Evolutionary conservation across 2,797 vertebrate species (phyloP), one percentile per base, ranked within the genome.

Genomic region (Falco naumanni): DNA sequence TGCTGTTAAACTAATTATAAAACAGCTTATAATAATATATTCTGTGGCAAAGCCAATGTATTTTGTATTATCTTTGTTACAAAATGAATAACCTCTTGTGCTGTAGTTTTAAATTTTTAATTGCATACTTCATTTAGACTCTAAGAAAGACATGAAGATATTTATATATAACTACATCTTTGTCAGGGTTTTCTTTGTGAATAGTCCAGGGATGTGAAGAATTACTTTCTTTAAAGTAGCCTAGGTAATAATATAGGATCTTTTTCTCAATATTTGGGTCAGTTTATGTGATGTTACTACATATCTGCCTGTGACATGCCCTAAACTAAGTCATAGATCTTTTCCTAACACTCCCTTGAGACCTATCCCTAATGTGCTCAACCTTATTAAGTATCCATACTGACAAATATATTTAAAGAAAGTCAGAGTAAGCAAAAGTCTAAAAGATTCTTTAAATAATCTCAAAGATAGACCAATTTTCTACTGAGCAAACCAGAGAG

Each of bases 21-120:
- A 96, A 34, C 60, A 82, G 57, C 29, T 86, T 93, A 93, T 95
- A 96, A 96, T 95, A 64, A 95, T 94, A 94, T 91, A 92, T 87
- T 93, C 68, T 90, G 24, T 89, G 50, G 26, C 54, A 96, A 94
- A 94, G 34, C 25, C 79, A 83, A 88, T 91, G 31, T 45, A 85
- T 96, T 93, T 91, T 87, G 51, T 81, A 60, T 80, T 90, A 57
- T 66, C 56, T 68, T 79, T 84, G 51, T 74, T 84, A 47, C 34
- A 91, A 90, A 94, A 88, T 86, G 53, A 94, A 93, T 86, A 90
- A 76, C 88, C 41, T 84, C 51, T 91, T 6, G 0, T 81, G 48
- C 39, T 85, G 22, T 79, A 78, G 43, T 81, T 97, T 86, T 79
- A 76, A 90, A 93, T 94, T 94, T 68, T 87, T 94, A 72, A 95